These are phyloP conservation scores for Colinus virginianus DNA, from an alignment of 2,113 vertebrate genomes.

Conservation along the genomic window DNA sequence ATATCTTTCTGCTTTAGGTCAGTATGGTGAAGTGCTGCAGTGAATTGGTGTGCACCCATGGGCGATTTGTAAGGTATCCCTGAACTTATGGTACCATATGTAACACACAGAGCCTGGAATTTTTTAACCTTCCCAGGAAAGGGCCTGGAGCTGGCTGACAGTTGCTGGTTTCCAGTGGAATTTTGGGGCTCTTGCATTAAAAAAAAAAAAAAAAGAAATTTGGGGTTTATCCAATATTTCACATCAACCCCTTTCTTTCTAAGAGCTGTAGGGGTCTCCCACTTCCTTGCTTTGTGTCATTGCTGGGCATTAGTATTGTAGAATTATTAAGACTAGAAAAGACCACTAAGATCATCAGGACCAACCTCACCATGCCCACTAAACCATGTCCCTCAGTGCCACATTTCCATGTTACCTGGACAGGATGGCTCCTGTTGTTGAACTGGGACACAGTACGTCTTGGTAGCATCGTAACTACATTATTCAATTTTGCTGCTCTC, in stretches of 20 bases:
- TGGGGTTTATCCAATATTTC: not conserved
- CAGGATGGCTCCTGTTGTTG: not conserved
- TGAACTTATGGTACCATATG: accelerated
- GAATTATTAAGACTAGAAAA: no score
- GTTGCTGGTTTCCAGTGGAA: not conserved
- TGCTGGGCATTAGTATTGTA: not conserved
- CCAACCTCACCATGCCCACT: no score
- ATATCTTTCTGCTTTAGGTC: not conserved
- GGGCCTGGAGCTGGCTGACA: not conserved
- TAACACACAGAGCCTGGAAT: accelerated
- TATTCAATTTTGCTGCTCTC: not conserved
- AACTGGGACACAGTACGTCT: not conserved
- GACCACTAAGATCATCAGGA: no score
- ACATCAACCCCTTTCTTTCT: not conserved
- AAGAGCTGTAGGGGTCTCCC: not conserved
- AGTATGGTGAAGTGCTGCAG: not conserved
- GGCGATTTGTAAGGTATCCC: accelerated
- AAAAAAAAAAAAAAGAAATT: not conserved
- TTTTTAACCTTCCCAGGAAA: not conserved
- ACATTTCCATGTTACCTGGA: no score
- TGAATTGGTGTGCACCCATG: not conserved
- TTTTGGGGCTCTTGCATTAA: not conserved
- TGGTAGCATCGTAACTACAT: not conserved
- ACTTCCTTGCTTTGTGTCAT: accelerated
- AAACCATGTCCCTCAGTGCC: no score